A percentile compares a stretch with the other conserved stretches of the same genome.
Evolutionary conservation across 2,797 vertebrate genomes (phyloP).

Genomic region (Crenichthys baileyi): DNA sequence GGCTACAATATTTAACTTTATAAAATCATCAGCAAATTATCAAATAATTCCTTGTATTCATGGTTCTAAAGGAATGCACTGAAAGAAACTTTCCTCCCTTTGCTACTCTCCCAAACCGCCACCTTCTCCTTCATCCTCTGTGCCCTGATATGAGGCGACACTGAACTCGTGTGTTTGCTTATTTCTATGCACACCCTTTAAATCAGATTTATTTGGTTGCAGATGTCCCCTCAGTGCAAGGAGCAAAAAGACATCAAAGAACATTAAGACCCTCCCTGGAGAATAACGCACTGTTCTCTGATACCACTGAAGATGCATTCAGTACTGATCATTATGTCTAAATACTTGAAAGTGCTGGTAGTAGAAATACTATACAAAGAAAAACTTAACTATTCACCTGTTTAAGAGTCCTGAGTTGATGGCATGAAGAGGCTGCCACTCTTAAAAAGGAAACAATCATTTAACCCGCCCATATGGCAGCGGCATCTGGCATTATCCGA

Average conservation of each 20-base stretch:
- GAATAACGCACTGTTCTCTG: slow-evolving; percentile 41
- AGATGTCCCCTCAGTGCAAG: slow-evolving; percentile 68
- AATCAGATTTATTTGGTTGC: slow-evolving; percentile 71
- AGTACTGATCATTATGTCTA: slow-evolving; percentile 63
- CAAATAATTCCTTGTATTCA: not conserved
- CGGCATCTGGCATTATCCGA: slow-evolving; percentile 61
- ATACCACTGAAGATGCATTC: slow-evolving; percentile 70
- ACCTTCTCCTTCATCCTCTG: slow-evolving; percentile 49
- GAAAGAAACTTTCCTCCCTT: not conserved
- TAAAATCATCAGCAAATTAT: not conserved
- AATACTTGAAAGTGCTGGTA: slow-evolving; percentile 52
- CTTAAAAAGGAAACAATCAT: slow-evolving; percentile 59
- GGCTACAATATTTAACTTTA: not conserved
- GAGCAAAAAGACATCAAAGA: slow-evolving; percentile 62
- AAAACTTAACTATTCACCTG: not conserved
- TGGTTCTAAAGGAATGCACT: not conserved
- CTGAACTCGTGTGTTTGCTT: slow-evolving; percentile 56
- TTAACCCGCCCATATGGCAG: slow-evolving; percentile 72
- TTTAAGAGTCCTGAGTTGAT: not conserved
- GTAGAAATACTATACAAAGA: not conserved
- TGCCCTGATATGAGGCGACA: slow-evolving; percentile 62
- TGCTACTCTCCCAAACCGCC: not conserved
- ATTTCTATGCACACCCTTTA: slow-evolving; percentile 63
- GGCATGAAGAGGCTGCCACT: not conserved
- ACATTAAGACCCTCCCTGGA: slow-evolving; percentile 60